Evolutionary conservation across 2,113 vertebrate species (phyloP).

Genomic region (Onychorhynchus coronatus): DNA sequence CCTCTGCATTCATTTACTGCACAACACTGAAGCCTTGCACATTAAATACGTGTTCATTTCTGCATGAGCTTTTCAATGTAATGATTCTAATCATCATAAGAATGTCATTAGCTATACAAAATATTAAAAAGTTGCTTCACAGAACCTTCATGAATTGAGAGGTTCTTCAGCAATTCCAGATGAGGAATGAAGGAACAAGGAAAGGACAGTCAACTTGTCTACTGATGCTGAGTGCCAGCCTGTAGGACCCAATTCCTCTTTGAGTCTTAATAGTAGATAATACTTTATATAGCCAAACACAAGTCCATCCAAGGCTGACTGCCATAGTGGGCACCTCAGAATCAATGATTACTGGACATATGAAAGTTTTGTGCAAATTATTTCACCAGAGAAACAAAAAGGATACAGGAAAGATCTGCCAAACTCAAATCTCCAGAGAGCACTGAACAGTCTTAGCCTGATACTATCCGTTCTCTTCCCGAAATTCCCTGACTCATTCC

Average conservation of each 20-base stretch:
- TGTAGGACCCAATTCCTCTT: background rate
- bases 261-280: background rate
- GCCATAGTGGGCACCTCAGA: background rate
- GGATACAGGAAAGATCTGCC: background rate
- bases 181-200: background rate
- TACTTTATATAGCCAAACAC: background rate
- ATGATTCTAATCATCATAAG: background rate
- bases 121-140: background rate
- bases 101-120: background rate
- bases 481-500: slow-evolving; percentile 35
- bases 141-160: background rate
- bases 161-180: background rate
- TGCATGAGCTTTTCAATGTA: background rate
- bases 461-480: background rate
- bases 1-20: background rate
- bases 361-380: background rate
- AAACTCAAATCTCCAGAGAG: background rate
- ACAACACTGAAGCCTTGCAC: background rate
- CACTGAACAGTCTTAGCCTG: background rate
- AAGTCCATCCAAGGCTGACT: background rate
- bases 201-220: background rate
- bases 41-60: background rate
- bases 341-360: background rate
- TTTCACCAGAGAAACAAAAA: background rate
- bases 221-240: background rate